Evolutionary conservation across 2,888 invertebrate genomes (phyloP).

Genomic region (Agrilus biguttatus): DNA sequence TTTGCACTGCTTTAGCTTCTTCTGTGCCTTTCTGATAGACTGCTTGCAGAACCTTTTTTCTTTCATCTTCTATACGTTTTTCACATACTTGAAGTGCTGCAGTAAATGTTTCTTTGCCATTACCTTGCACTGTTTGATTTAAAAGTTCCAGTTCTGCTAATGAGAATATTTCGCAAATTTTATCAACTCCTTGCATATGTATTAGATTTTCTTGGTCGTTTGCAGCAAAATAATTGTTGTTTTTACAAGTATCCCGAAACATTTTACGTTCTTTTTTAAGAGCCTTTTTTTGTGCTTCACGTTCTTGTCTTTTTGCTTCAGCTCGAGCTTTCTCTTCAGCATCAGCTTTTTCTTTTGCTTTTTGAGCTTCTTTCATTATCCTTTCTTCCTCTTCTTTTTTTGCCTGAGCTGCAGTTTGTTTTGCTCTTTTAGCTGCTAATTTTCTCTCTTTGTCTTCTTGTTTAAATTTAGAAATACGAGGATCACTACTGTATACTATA

Average conservation of each 20-base stretch:
- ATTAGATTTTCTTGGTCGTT: conserved; percentile 58
- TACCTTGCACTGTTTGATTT: conserved; percentile 51
- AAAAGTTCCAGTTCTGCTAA: conserved; percentile 59
- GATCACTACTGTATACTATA: conserved; percentile 86
- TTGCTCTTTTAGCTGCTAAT: conserved; percentile 75
- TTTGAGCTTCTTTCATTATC: conserved; percentile 53
- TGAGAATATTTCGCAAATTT: conserved; percentile 70
- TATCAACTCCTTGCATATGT: conserved; percentile 85
- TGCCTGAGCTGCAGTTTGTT: conserved; percentile 68
- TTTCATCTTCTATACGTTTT: conserved; percentile 62
- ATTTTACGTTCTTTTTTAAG: conserved; percentile 77
- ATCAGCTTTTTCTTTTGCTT: conserved; percentile 64
- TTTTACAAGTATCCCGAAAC: conserved; percentile 64
- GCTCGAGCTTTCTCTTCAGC: conserved; percentile 69
- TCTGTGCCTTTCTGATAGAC: conserved; percentile 32
- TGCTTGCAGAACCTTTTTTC: conserved; percentile 43
- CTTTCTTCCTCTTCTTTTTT: conserved; percentile 74
- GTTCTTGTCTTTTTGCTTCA: conserved; percentile 70
- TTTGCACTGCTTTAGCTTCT: conserved; percentile 27
- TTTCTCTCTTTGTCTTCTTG: conserved; percentile 88
- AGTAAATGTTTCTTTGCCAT: conserved; percentile 51
- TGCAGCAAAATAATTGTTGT: conserved; percentile 64
- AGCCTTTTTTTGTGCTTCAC: conserved; percentile 71
- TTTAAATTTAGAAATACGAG: conserved; percentile 81
- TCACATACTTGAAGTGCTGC: conserved; percentile 57